Evolutionary conservation across 2,797 vertebrate species (phyloP).

Genomic region (Enteromius unitaeniatus): DNA sequence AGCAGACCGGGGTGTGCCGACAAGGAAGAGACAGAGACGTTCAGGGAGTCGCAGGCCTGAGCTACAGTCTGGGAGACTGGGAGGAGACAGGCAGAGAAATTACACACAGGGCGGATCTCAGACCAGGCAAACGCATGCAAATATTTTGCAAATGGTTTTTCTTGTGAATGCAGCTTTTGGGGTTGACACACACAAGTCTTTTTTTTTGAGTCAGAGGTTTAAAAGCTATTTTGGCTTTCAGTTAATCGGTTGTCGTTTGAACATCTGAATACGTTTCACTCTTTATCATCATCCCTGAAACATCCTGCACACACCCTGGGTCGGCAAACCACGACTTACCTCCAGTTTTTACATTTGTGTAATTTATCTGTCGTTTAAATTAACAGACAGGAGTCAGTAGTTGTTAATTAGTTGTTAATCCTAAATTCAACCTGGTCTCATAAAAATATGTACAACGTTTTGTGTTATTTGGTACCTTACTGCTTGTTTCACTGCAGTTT

Average conservation of each 20-base stretch:
- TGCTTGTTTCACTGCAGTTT: too few species aligned
- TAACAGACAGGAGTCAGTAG: neutral
- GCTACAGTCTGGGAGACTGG: slow-evolving; percentile 53
- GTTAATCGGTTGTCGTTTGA: slow-evolving; percentile 31
- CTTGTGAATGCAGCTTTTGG: slow-evolving; percentile 12
- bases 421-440: neutral
- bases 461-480: too few species aligned
- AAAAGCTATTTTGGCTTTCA: neutral
- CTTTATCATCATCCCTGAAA: slow-evolving; percentile 44
- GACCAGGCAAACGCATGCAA: slow-evolving; percentile 60
- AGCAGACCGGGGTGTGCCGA: slow-evolving; percentile 49
- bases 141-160: slow-evolving; percentile 53
- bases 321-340: slow-evolving; percentile 6
- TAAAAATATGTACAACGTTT: too few species aligned
- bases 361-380: neutral
- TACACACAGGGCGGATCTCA: slow-evolving; percentile 39
- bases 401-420: neutral
- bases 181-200: neutral
- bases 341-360: neutral
- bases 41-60: slow-evolving; percentile 29
- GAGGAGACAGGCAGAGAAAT: slow-evolving; percentile 34
- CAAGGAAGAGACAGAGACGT: slow-evolving; percentile 48
- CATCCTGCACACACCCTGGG: slow-evolving; percentile 48
- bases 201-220: slow-evolving; percentile 37
- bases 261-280: slow-evolving; percentile 44